Base-by-base conservation (phyloP, 2,113 vertebrate genomes). In the Poecile atricapillus region DNA sequence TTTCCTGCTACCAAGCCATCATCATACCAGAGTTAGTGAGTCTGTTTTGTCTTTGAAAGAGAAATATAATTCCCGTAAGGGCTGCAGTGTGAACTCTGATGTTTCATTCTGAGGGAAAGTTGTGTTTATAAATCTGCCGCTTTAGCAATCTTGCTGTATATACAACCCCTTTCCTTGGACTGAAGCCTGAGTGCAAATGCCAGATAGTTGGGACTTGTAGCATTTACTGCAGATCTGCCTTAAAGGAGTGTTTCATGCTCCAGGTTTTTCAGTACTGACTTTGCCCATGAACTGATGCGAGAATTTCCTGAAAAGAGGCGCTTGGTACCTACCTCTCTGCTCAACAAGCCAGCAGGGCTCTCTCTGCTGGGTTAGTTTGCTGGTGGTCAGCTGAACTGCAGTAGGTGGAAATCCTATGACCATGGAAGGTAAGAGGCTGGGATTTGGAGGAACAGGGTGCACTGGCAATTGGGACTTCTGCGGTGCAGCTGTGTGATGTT, bases 71-170 rank as follows among this genome's bases (percentile, higher is more conserved):
- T 94, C 35, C 60, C 31, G 3, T 37, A 75, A 92, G 77, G 28
- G 53, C 55, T 87, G 84, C 12, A 1, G 43, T 75, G 44, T 56
- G 30, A 89, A 78, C 64, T 87, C 60, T 23, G 53, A 69, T 83
- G 37, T 88, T 76, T 93, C 62, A 33, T 83, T 93, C 53, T 92
- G 75, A 73, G 88, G 53, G 62, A 76, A 53, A 77, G 67, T n/a
- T 75, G 50, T 93, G 89, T 94, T 96, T 94, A 88, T 80, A 86
- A 70, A 84, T 83, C 62, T 52, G 44, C 44, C 4, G 22, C 69
- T 89, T 84, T 78, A 91, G 69, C 65, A 84, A 37, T 62, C 14
- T 24, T 62, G 0, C 68, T 87, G 5, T 63, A 63, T 90, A 70
- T 63, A 80, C 60, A 90, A 78, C 20, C 44, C 19, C 15, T 39